These are phyloP conservation scores for Aporophyla nigra DNA, from an alignment of 2,888 invertebrate genomes.

Conservation along the genomic window DNA sequence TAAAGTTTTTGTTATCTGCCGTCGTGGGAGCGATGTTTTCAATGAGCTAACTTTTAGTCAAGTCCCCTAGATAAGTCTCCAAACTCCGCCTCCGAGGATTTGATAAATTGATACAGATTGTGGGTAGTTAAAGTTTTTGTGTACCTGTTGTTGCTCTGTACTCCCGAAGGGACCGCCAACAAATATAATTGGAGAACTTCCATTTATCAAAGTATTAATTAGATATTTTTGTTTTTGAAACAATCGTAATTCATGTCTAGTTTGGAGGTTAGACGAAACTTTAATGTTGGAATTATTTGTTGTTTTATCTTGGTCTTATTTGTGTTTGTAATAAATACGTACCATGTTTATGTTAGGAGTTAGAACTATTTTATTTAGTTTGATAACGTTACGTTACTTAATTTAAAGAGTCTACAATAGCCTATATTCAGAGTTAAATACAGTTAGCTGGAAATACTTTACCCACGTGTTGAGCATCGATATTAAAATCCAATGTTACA, in stretches of 20 bases:
- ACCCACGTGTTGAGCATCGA: no score
- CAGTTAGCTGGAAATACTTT: no score
- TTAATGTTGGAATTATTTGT: background rate
- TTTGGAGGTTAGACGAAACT: slow-evolving; percentile 17
- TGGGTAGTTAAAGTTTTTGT: slow-evolving; percentile 70
- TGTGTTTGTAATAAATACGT: background rate
- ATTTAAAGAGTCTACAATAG: no score
- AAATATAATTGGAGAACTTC: slow-evolving; percentile 62
- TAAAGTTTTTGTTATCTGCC: slow-evolving; percentile 53
- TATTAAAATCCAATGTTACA: no score
- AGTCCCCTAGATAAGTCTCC: slow-evolving; percentile 69
- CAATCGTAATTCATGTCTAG: slow-evolving; percentile 47
- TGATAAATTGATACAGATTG: slow-evolving; percentile 80
- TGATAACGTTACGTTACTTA: no score
- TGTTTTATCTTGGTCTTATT: background rate
- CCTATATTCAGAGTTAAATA: no score
- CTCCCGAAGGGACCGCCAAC: slow-evolving; percentile 34
- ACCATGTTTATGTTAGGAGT: background rate
- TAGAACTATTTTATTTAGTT: background rate
- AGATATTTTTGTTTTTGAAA: slow-evolving; percentile 57
- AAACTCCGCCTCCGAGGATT: slow-evolving; percentile 64
- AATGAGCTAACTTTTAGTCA: slow-evolving; percentile 72
- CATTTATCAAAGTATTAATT: slow-evolving; percentile 65
- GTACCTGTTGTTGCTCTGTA: slow-evolving; percentile 60
- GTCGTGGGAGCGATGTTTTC: slow-evolving; percentile 68